These are phyloP conservation scores for Solenopsis fugax DNA, from an alignment of 1,140 invertebrate species.

Conservation along the genomic window DNA sequence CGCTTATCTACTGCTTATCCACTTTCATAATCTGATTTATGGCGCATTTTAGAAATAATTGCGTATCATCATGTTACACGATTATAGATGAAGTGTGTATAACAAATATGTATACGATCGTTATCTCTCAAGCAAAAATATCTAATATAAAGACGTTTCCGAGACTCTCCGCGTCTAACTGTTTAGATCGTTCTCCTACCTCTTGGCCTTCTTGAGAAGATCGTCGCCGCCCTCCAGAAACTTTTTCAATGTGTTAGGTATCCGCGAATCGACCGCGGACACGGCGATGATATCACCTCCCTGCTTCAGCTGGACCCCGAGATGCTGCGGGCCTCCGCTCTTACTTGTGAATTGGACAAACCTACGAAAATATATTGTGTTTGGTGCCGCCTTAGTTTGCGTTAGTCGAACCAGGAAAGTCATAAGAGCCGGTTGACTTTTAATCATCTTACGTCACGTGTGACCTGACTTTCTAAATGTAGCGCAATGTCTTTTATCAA, in stretches of 20 bases:
- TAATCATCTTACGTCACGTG: constrained; percentile 12
- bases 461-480: constrained; percentile 18
- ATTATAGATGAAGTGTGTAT: background rate
- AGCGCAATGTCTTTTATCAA: constrained; percentile 6
- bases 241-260: constrained; percentile 88
- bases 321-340: constrained; percentile 86
- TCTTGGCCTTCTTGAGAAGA: constrained; percentile 87
- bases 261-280: constrained; percentile 87
- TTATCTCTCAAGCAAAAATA: background rate
- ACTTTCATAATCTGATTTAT: background rate
- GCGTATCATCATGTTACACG: background rate
- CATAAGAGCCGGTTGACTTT: background rate
- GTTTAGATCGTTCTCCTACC: constrained; percentile 79
- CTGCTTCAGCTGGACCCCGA: constrained; percentile 87
- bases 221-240: constrained; percentile 87
- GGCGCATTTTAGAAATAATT: background rate
- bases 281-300: constrained; percentile 88
- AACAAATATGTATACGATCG: background rate
- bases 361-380: constrained; percentile 72
- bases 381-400: no score
- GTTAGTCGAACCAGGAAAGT: background rate
- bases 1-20: constrained; percentile 7
- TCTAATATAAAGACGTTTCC: no score
- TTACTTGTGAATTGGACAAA: constrained; percentile 88
- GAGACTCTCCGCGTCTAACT: background rate